Evolutionary conservation across 2,797 vertebrate genomes (phyloP), one percentile per base, ranked within the genome.

Genomic region (Acipenser transmontanus): DNA sequence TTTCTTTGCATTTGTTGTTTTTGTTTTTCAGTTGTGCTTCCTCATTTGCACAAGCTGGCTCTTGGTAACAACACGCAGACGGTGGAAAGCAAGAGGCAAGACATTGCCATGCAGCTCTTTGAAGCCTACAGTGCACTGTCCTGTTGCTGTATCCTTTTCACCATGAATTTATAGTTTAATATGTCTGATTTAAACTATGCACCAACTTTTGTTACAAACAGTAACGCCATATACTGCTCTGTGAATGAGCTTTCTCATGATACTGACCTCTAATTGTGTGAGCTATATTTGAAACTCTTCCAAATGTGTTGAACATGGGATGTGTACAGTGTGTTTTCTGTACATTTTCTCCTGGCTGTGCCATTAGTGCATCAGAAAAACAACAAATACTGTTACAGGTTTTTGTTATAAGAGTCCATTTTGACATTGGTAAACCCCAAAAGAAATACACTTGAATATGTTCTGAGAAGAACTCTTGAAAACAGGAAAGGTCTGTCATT

Each of bases 51-150:
- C 86, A 98, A 97, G 79, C 88, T 99, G 74, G 94, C 97, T 12
- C 85, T 94, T 80, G 91, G 84, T 70, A 99, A 99, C 87, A 99
- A 99, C 86, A 91, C 94, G 78, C 97, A 99, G 74, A 77, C 89
- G 7, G 86, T 87, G 77, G 97, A 99, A 76, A 93, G 77, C 67
- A 98, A 98, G 84, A 89, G 95, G 79, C 88, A 97, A 72, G 97
- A 99, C 77, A 91, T 99, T 0, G 96, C 97, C 17, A 95, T 91
- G 7, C 95, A 98, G 83, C 90, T 99, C 73, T 99, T 99, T 70
- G 97, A 99, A 83, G 94, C 97, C 78, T 99, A 98, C 86, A 98
- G 96, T 67, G 97, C 97, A 68, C 93, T 99, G 71, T 99, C 97
- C 85, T 99, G 97, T 84, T 99, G 97, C 77, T 99, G 97, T 99